Evolutionary conservation across 2,797 vertebrate species (phyloP).

Genomic region (Pogoniulus pusillus): DNA sequence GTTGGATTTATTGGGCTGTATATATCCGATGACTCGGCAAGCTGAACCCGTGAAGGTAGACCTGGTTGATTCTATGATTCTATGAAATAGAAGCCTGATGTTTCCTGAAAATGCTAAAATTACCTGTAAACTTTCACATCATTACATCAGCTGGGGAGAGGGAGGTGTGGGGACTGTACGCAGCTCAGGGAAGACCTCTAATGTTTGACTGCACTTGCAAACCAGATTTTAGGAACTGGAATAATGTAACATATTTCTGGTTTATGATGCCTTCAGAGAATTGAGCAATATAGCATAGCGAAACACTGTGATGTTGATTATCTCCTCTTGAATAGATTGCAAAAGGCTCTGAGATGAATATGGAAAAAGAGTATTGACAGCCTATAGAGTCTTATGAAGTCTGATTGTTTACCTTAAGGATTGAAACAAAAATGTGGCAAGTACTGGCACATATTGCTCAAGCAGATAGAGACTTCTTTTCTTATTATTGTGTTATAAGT

Average conservation of each 20-base stretch:
- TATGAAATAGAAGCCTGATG: neutral
- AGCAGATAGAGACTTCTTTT: neutral
- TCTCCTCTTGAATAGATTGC: neutral
- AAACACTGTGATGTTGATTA: neutral
- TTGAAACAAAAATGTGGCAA: neutral
- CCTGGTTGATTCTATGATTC: no score
- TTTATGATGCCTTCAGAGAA: neutral
- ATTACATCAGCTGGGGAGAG: neutral
- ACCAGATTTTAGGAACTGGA: neutral
- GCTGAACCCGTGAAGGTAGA: no score
- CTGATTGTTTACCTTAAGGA: neutral
- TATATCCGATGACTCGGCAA: no score
- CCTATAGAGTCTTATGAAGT: neutral
- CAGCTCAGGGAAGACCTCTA: constrained; percentile 61
- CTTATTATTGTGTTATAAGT: neutral
- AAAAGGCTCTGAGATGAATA: neutral
- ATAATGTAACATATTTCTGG: neutral
- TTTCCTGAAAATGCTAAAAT: constrained; percentile 11
- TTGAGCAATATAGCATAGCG: neutral
- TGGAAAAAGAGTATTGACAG: neutral
- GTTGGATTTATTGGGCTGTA: no score
- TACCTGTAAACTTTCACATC: neutral
- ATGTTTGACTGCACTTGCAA: constrained; percentile 37
- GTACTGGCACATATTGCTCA: neutral
- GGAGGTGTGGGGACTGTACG: neutral